Conservation (phyloP, 2,797 vertebrate genomes). For the Myotis planiceps region DNA sequence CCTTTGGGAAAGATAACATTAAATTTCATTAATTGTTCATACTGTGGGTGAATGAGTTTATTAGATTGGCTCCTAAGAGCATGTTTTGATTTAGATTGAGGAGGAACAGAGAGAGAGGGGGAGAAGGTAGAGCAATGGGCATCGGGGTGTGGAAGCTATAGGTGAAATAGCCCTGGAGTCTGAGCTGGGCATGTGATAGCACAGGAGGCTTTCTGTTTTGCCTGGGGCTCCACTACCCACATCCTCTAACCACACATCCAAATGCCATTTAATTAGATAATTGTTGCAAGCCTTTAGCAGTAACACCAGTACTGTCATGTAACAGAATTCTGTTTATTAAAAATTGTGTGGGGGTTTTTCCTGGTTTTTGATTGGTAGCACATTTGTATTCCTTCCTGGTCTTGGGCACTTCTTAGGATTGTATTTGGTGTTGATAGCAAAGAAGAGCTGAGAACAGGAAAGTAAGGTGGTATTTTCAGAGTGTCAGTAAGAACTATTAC, state of each 20-base stretch:
- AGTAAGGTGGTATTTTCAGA: neutral
- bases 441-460: neutral
- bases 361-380: neutral
- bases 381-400: neutral
- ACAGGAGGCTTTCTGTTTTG: neutral
- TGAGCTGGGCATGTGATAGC: neutral
- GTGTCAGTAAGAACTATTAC: neutral
- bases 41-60: neutral
- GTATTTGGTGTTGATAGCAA: neutral
- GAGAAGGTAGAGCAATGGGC: neutral
- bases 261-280: neutral
- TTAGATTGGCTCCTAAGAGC: neutral
- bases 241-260: neutral
- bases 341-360: neutral
- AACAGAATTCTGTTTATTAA: neutral
- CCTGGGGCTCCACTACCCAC: neutral
- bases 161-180: neutral
- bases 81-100: neutral
- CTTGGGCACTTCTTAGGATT: neutral
- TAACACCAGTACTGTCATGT: neutral
- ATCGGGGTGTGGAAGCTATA: neutral
- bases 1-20: neutral
- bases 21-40: slow-evolving; percentile 7
- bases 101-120: neutral
- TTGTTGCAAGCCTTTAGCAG: neutral